Evolutionary conservation across 2,888 invertebrate species (phyloP).

Genomic region (Koerneria pararmatus): DNA sequence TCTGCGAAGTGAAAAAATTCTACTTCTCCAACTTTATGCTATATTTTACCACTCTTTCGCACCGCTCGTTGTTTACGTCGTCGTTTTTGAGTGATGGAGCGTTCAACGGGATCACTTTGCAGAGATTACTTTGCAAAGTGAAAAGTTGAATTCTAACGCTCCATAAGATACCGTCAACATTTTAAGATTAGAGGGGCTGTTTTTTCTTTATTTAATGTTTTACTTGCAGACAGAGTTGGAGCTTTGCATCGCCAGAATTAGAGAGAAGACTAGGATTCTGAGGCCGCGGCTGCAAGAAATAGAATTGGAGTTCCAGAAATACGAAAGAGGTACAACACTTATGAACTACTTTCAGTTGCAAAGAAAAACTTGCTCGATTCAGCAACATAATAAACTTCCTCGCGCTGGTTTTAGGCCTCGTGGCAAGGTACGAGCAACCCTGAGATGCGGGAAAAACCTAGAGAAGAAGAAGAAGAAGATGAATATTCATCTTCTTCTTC

Average conservation of each 20-base stretch:
- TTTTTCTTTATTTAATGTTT: no score
- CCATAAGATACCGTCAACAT: background rate
- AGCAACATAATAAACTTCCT: no score
- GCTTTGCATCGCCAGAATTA: slow-evolving; percentile 41
- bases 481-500: no score
- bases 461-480: background rate
- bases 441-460: background rate
- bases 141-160: background rate
- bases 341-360: background rate
- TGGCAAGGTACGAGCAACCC: background rate
- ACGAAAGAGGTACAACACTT: slow-evolving; percentile 11
- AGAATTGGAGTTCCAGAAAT: slow-evolving; percentile 42
- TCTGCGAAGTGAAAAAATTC: no score
- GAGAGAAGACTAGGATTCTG: slow-evolving; percentile 33
- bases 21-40: no score
- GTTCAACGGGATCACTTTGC: no score
- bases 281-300: slow-evolving; percentile 38
- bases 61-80: no score
- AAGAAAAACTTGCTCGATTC: background rate
- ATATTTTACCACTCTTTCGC: no score
- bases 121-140: no score
- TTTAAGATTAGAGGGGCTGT: no score
- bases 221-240: slow-evolving; percentile 47
- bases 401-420: no score
- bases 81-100: no score